phyloP scores from a whole-genome alignment of 2,113 vertebrate species.

The Amphilophus citrinellus region DNA sequence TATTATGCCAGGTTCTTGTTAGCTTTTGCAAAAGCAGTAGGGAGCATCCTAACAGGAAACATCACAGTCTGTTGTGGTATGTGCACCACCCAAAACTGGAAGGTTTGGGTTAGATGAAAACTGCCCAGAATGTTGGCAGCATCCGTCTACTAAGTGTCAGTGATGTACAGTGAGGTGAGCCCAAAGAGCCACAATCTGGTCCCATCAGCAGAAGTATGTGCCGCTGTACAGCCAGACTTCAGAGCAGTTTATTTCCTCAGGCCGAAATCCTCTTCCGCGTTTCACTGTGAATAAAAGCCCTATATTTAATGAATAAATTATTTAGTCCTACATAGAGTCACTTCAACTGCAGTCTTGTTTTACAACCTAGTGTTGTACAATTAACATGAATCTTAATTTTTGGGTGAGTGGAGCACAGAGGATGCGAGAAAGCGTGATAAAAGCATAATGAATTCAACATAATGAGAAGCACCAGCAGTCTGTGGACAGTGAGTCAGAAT shows the following conservation, averaged over 20 bases:
- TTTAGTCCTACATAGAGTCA: neutral
- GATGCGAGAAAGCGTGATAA: neutral
- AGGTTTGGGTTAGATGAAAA: neutral
- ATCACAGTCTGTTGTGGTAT: neutral
- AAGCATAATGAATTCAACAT: constrained; percentile 4
- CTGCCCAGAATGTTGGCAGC: neutral
- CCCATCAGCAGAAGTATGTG: too few relatives aligned
- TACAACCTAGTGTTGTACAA: constrained; percentile 2
- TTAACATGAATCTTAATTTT: constrained; percentile 14
- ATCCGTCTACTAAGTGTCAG: neutral
- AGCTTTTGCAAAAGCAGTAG: neutral
- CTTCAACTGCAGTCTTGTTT: neutral
- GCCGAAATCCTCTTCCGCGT: neutral
- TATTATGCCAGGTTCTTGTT: neutral
- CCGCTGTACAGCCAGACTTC: neutral
- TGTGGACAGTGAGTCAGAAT: neutral
- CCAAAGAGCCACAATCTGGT: neutral
- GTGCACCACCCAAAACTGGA: neutral
- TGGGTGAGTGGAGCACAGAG: neutral
- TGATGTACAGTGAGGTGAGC: neutral
- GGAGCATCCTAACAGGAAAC: neutral
- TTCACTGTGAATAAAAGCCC: neutral
- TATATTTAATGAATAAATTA: neutral
- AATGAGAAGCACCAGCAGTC: neutral
- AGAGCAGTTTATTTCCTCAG: neutral